Evolutionary conservation across 2,888 invertebrate genomes (phyloP).

Genomic region (Meliscaeva auricollis): DNA sequence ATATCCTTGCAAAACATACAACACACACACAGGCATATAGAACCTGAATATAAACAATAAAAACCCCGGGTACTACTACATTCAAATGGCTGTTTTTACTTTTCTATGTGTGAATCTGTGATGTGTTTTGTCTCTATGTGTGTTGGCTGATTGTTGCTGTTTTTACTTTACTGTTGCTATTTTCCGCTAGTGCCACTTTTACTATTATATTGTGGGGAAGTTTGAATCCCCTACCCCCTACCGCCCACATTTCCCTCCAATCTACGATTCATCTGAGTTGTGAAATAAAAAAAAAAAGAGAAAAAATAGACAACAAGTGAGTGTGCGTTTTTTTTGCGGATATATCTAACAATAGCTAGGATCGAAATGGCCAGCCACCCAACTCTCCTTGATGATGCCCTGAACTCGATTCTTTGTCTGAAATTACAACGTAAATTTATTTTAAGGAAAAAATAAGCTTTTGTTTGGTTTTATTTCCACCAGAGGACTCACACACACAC

Average conservation of each 20-base stretch:
- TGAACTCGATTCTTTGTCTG: conserved; percentile 65
- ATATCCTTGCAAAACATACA: conserved; percentile 34
- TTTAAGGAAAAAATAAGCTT: conserved; percentile 69
- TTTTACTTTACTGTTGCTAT: conserved; percentile 71
- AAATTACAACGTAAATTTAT: conserved; percentile 68
- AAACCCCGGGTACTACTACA: background rate
- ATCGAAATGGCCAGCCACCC: conserved; percentile 51
- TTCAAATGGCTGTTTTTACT: background rate
- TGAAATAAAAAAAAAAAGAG: conserved; percentile 11
- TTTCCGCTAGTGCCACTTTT: conserved; percentile 68
- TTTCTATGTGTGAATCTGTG: conserved; percentile 33
- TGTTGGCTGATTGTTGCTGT: conserved; percentile 68
- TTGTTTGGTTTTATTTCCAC: conserved; percentile 53
- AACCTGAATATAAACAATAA: background rate
- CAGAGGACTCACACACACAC: conserved; percentile 23
- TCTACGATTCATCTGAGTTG: background rate
- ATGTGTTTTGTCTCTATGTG: conserved; percentile 21
- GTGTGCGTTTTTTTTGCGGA: conserved; percentile 20
- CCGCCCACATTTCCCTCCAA: background rate
- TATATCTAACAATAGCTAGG: conserved; percentile 20
- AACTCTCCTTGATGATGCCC: conserved; percentile 35
- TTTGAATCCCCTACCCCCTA: background rate
- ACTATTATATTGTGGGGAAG: conserved; percentile 37
- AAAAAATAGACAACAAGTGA: conserved; percentile 56
- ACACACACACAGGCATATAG: background rate